Base-by-base conservation (phyloP, 2,113 vertebrate genomes). In the Hassar affinis region DNA sequence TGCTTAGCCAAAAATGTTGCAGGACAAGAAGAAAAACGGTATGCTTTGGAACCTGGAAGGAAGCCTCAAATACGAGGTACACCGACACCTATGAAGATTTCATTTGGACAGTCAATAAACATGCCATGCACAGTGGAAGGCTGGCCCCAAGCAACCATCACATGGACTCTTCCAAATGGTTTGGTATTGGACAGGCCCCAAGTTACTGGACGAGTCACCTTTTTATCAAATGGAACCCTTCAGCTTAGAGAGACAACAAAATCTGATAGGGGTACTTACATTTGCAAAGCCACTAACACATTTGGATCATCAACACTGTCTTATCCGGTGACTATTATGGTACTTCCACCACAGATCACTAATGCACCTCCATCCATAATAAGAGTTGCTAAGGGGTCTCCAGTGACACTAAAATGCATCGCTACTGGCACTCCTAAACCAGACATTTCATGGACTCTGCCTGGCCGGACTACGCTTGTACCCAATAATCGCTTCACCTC, bases 391-490 rank as follows among this genome's bases (percentile, higher is more conserved):
- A 87, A 91, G 64, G 94, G 94, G 45, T 88, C 91, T 10, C 82
- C 91, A 9, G 92, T 95, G 54, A 91, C 85, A 49, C 84, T 95
- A 38, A 88, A 88, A 27, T 95, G 94, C 62, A 47, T 90, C 1
- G 92, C 93, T 0, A 75, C 81, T 76, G 94, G 94, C 30, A 91
- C 93, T 77, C 94, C 94, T 38, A 94, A 93, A 85, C 93, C 94
- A 0, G 93, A 95, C 49, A 93, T 95, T 85, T 93, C 94, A 30
- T 95, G 94, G 94, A 95, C 94, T 20, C 88, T 95, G 71, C 94
- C 94, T 77, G 93, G 93, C n/a, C 90, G 94, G 22, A 95, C 94
- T 59, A 94, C 93, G 0, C 87, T 95, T 77, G 89, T 94, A 77
- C 89, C 94, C 45, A 93, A 91, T 56, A 93, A 87, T 83, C 91